phyloP scores from a whole-genome alignment of 2,797 vertebrate genomes.

The Sebastes trivittatus region DNA sequence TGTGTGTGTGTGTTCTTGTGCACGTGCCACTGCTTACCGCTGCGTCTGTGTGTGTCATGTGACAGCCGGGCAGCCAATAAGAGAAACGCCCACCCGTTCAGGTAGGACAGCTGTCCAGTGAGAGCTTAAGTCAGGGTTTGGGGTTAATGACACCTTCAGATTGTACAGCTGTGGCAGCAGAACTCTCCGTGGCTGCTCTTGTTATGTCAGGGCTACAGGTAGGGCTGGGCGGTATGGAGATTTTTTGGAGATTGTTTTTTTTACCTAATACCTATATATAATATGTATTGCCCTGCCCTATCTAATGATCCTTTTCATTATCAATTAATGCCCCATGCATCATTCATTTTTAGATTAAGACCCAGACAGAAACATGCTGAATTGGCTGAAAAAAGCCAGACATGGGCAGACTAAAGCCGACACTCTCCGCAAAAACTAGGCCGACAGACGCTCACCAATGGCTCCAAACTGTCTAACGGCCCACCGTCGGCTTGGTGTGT shows the following conservation, averaged over 20 bases:
- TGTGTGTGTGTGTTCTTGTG: conserved; percentile 26
- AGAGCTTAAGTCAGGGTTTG: conserved; percentile 11
- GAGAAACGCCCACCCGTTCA: conserved; percentile 75
- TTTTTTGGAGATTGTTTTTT: too few species aligned
- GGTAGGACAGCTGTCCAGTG: conserved; percentile 66
- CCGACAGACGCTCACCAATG: too few species aligned
- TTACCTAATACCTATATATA: too few species aligned
- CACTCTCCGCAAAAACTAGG: too few species aligned
- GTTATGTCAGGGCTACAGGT: background rate
- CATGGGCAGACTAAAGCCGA: too few species aligned
- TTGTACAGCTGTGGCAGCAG: conserved; percentile 5
- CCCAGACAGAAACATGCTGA: too few species aligned
- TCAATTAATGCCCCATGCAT: background rate
- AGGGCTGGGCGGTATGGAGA: too few species aligned
- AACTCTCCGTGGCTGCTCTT: background rate
- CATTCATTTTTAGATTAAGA: background rate
- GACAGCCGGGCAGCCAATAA: conserved; percentile 70
- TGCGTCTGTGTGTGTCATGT: conserved; percentile 66
- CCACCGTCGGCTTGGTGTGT: too few species aligned
- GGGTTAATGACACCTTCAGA: conserved; percentile 8
- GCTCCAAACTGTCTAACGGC: too few species aligned
- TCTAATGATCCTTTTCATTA: background rate
- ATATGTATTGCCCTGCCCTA: background rate
- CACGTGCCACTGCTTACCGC: conserved; percentile 17
- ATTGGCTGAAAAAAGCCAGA: too few species aligned